Evolutionary conservation across 2,888 invertebrate genomes (phyloP).

Genomic region (Alitta virens): DNA sequence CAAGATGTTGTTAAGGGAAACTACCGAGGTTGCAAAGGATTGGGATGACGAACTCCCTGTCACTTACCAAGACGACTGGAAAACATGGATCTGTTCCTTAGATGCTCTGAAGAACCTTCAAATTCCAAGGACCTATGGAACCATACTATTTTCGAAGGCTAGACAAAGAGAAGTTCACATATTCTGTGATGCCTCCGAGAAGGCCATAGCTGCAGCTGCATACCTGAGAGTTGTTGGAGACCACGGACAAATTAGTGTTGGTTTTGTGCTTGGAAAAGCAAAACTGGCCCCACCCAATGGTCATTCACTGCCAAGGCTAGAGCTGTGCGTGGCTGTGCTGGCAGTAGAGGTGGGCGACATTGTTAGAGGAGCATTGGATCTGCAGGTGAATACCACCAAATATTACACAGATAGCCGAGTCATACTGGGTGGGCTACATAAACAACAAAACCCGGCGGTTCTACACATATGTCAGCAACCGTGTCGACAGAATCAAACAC

Average conservation of each 20-base stretch:
- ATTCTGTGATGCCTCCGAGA: conserved; percentile 8
- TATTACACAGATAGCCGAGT: conserved; percentile 24
- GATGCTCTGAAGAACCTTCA: too few species aligned
- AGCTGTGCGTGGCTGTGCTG: conserved; percentile 16
- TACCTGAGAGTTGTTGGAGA: too few species aligned
- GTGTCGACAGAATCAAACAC: conserved; percentile 32
- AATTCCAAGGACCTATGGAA: too few species aligned
- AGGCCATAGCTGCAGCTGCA: conserved; percentile 15
- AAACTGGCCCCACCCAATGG: conserved; percentile 15
- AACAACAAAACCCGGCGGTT: conserved; percentile 27
- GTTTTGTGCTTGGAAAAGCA: conserved; percentile 17
- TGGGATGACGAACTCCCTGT: conserved; percentile 21
- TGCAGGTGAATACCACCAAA: background rate
- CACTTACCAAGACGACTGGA: too few species aligned
- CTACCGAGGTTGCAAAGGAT: background rate
- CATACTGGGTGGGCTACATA: conserved; percentile 22
- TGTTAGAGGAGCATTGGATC: conserved; percentile 3
- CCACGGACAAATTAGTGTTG: background rate
- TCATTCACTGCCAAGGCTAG: conserved; percentile 18
- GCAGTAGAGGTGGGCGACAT: conserved; percentile 14
- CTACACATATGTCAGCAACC: conserved; percentile 36
- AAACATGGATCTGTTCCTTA: too few species aligned
- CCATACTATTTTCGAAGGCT: too few species aligned
- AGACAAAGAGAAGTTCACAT: conserved; percentile 7
- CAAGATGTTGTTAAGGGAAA: conserved; percentile 7